Percentiles rank a stretch among this genome's conserved stretches.
These are phyloP conservation scores for Anthoscopus minutus DNA, from an alignment of 2,113 vertebrate species.

Conservation along the genomic window DNA sequence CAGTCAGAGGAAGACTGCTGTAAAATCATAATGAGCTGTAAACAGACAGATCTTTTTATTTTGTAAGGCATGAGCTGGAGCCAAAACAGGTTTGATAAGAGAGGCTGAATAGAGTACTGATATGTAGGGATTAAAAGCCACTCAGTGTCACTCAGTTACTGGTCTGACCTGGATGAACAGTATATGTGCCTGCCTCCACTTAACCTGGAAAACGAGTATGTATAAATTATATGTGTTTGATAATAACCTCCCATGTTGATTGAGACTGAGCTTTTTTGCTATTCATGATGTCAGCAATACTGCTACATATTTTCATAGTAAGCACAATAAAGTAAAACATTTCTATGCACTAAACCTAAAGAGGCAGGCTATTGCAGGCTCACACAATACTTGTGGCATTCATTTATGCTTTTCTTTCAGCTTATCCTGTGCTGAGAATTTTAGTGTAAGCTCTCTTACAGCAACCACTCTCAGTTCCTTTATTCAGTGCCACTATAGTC, in stretches of 20 bases:
- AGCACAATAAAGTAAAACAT: background rate
- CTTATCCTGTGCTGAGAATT: background rate
- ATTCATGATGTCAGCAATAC: background rate
- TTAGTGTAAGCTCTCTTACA: background rate
- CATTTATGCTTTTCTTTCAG: background rate
- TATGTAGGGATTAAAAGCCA: background rate
- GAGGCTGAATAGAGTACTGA: background rate
- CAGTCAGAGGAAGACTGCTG: background rate
- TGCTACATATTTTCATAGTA: background rate
- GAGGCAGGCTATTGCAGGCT: background rate
- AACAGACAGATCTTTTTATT: background rate
- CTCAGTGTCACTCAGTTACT: background rate
- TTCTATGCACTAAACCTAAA: background rate
- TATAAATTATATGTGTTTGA: background rate
- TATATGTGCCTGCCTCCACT: background rate
- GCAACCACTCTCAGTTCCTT: background rate
- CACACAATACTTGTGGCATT: background rate
- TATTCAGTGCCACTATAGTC: background rate
- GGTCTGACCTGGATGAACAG: background rate
- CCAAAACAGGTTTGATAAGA: background rate
- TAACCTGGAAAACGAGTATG: background rate
- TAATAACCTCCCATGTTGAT: accelerated
- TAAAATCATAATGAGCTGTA: background rate
- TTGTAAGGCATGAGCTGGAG: background rate
- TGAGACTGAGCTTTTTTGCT: background rate